A percentile compares a stretch with the other conserved stretches of the same genome.
phyloP scores from a whole-genome alignment of 2,888 invertebrate species.

The Leptinotarsa haldemani region DNA sequence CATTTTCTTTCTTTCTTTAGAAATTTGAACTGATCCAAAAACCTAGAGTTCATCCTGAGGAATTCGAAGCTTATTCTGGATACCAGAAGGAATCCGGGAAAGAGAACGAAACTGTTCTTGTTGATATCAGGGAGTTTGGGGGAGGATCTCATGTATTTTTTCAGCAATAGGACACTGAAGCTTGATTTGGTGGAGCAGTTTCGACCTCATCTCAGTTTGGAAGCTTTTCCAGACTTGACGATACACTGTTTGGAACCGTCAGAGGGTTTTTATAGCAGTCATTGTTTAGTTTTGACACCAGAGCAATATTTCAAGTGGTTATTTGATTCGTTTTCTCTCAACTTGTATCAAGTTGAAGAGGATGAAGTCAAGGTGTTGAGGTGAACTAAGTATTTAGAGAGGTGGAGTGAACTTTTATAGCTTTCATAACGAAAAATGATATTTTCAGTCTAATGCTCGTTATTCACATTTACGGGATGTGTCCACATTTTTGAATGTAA shows the following conservation, averaged over 20 bases:
- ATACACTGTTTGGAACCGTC: slow-evolving; percentile 57
- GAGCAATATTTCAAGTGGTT: slow-evolving; percentile 38
- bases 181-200: slow-evolving; percentile 71
- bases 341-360: slow-evolving; percentile 42
- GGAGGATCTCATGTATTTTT: slow-evolving; percentile 68
- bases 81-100: slow-evolving; percentile 66
- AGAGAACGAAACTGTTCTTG: slow-evolving; percentile 76
- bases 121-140: slow-evolving; percentile 78
- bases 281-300: slow-evolving; percentile 34
- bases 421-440: too few relatives aligned
- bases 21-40: slow-evolving; percentile 59
- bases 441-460: too few relatives aligned
- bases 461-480: too few relatives aligned
- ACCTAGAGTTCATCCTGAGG: slow-evolving; percentile 69
- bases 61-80: slow-evolving; percentile 71
- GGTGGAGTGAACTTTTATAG: too few relatives aligned
- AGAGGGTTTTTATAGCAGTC: slow-evolving; percentile 41
- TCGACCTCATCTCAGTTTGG: slow-evolving; percentile 84
- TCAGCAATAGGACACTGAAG: slow-evolving; percentile 62
- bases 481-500: too few relatives aligned
- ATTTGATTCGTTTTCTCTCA: slow-evolving; percentile 37
- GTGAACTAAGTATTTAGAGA: neutral
- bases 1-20: too few relatives aligned
- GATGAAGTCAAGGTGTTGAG: neutral
- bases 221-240: slow-evolving; percentile 76